Conservation (phyloP, 2,113 vertebrate species). For the Ammodramus savannarum region DNA sequence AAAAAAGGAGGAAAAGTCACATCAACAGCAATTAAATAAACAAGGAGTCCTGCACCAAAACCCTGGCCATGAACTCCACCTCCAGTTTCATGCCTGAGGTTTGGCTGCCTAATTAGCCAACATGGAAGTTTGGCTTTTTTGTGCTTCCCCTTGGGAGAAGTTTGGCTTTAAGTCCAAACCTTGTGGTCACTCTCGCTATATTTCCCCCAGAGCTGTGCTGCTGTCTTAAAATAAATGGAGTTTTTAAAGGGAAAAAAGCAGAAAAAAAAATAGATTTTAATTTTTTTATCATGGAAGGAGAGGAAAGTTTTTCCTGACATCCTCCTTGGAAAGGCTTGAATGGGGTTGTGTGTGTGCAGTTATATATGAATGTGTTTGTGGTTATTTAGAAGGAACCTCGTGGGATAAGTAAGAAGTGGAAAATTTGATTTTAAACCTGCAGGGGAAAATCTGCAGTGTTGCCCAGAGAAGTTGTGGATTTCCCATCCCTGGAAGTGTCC, state of each 20-base stretch:
- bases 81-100: slow-evolving; percentile 22
- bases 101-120: slow-evolving; percentile 23
- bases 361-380: background rate
- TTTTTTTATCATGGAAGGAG: background rate
- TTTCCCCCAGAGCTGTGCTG: background rate
- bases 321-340: background rate
- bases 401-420: background rate
- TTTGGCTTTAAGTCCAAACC: background rate
- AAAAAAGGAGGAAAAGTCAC: background rate
- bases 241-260: background rate
- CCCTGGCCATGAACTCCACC: background rate
- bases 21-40: background rate
- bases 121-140: background rate
- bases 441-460: background rate
- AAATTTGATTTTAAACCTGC: background rate
- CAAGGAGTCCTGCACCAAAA: background rate
- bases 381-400: background rate
- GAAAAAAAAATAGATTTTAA: background rate
- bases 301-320: background rate
- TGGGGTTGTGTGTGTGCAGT: too few species aligned
- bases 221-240: background rate
- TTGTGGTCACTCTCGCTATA: background rate
- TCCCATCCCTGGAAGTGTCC: background rate
- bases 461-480: background rate
- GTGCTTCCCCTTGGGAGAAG: background rate